Percentiles rank a stretch among this genome's conserved stretches.
These are phyloP conservation scores for Canis aureus DNA, from an alignment of 2,113 vertebrate species.

Conservation along the genomic window DNA sequence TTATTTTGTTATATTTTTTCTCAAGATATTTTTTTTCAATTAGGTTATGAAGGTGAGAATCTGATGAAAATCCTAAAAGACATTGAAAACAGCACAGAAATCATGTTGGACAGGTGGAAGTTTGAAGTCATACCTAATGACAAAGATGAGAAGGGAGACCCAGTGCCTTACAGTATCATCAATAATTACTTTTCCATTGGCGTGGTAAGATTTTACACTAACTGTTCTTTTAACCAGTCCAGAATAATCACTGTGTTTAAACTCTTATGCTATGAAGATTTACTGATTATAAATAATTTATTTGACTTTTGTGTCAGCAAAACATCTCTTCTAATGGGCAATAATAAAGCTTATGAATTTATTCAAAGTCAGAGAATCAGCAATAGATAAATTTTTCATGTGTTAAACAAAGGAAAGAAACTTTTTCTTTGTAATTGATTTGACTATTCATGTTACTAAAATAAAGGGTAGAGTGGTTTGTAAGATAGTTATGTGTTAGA, in stretches of 20 bases:
- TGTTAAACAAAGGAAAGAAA: constrained; percentile 2
- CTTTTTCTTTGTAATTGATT: not conserved
- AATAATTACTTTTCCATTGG: constrained; percentile 99
- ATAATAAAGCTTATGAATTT: not conserved
- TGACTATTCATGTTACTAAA: not conserved
- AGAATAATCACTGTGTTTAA: constrained; percentile 69
- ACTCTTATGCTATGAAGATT: constrained; percentile 65
- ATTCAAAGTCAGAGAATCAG: constrained; percentile 25
- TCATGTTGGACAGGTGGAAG: constrained; percentile 91
- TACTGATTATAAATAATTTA: constrained; percentile 59
- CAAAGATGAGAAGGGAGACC: constrained; percentile 96
- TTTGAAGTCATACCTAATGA: constrained; percentile 92
- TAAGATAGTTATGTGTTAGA: not conserved
- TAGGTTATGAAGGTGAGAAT: constrained; percentile 98
- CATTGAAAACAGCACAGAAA: constrained; percentile 96
- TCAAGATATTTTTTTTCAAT: constrained; percentile 23
- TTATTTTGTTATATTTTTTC: not conserved
- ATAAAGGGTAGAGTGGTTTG: not conserved
- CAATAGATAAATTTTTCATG: not conserved
- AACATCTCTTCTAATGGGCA: constrained; percentile 39
- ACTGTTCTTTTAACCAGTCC: constrained; percentile 54
- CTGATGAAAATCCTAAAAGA: constrained; percentile 96
- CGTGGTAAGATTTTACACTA: constrained; percentile 89
- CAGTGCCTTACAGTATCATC: constrained; percentile 97
- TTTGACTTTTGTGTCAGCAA: constrained; percentile 75